Conservation (phyloP, 2,113 vertebrate species). For the Rhynchomys soricoides region DNA sequence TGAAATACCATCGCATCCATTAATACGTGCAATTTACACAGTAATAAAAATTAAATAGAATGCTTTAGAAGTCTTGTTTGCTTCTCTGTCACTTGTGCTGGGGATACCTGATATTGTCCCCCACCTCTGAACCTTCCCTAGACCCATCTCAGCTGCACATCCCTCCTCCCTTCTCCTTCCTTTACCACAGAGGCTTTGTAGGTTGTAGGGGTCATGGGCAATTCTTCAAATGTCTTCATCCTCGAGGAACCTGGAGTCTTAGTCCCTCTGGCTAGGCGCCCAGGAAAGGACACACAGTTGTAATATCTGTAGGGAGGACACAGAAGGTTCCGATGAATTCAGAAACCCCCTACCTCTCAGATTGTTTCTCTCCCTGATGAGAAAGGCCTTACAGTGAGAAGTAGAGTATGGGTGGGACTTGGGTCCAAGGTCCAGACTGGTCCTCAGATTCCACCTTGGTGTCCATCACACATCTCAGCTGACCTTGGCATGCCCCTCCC, state of each 20-base stretch:
- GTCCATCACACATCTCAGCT: too few relatives aligned
- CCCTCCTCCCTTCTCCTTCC: not conserved
- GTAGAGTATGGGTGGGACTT: not conserved
- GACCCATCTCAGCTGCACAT: not conserved
- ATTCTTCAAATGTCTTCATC: slow-evolving; percentile 97
- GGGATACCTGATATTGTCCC: not conserved
- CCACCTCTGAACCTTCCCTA: not conserved
- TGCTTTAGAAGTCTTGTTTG: not conserved
- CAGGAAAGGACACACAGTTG: slow-evolving; percentile 95
- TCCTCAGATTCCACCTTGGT: fast-evolving
- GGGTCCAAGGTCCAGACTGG: too few relatives aligned
- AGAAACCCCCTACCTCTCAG: not conserved
- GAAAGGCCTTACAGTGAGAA: not conserved
- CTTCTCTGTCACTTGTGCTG: not conserved
- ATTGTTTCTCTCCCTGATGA: fast-evolving
- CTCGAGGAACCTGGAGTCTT: slow-evolving; percentile 90
- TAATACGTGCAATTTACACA: not conserved
- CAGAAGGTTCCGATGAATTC: not conserved
- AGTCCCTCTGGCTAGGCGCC: slow-evolving; percentile 90
- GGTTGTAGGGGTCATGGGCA: slow-evolving; percentile 91
- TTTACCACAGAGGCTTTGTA: slow-evolving; percentile 92
- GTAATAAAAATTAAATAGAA: not conserved
- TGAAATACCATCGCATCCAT: not conserved
- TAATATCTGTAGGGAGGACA: slow-evolving; percentile 91
- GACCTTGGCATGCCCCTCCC: too few relatives aligned